These are phyloP conservation scores for Drosophila acutilabella DNA, from an alignment of 2,888 invertebrate genomes.

Conservation along the genomic window DNA sequence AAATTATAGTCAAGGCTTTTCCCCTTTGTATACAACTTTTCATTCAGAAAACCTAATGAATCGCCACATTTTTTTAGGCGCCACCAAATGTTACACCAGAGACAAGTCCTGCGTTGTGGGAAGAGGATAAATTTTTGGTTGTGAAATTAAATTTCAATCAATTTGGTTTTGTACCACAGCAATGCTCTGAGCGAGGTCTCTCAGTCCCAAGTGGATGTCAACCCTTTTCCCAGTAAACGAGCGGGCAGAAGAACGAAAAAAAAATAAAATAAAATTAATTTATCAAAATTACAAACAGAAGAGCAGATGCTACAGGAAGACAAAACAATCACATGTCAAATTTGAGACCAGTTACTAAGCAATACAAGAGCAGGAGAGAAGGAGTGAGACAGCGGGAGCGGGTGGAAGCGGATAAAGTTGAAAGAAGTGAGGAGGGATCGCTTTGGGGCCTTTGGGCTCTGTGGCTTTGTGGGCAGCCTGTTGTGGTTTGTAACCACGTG, in stretches of 20 bases:
- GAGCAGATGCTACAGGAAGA: slow-evolving; percentile 61
- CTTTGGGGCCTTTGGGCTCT: slow-evolving; percentile 43
- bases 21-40: background rate
- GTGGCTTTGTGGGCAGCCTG: slow-evolving; percentile 69
- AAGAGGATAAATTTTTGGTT: slow-evolving; percentile 52
- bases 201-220: slow-evolving; percentile 73
- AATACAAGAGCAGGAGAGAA: slow-evolving; percentile 30
- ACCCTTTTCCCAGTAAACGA: slow-evolving; percentile 64
- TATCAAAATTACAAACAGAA: slow-evolving; percentile 43
- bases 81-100: slow-evolving; percentile 69
- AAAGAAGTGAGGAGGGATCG: slow-evolving; percentile 31
- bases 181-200: slow-evolving; percentile 14
- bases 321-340: slow-evolving; percentile 82
- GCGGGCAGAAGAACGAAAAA: slow-evolving; percentile 68
- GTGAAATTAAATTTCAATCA: slow-evolving; percentile 78
- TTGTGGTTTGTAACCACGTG: slow-evolving; percentile 71
- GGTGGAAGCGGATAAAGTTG: background rate
- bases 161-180: slow-evolving; percentile 54
- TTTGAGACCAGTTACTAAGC: slow-evolving; percentile 76
- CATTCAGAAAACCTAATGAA: slow-evolving; percentile 42
- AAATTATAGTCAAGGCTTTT: slow-evolving; percentile 54
- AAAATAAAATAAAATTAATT: slow-evolving; percentile 81
- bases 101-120: slow-evolving; percentile 31
- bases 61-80: slow-evolving; percentile 33
- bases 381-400: background rate